phyloP scores from a whole-genome alignment of 2,888 invertebrate species.

The Sarcophaga carnaria region DNA sequence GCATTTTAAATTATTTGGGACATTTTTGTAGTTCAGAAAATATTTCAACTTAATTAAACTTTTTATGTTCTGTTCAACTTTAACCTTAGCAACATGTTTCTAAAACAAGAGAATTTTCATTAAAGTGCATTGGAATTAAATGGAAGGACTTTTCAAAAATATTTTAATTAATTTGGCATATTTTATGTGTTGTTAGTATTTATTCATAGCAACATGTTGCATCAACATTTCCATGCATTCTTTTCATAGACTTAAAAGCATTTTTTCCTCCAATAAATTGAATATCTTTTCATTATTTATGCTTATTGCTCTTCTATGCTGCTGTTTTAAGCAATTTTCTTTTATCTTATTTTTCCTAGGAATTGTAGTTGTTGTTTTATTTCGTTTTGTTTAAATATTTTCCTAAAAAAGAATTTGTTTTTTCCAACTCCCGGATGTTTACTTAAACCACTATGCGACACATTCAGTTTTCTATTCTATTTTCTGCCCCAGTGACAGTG shows the following conservation, averaged over 20 bases:
- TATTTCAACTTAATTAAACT: too few relatives aligned
- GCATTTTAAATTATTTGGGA: too few relatives aligned
- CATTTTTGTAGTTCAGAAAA: too few relatives aligned
- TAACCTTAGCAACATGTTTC: too few relatives aligned
- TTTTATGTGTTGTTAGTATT: too few relatives aligned
- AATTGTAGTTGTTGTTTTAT: not conserved
- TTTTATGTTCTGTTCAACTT: too few relatives aligned
- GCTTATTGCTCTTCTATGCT: not conserved
- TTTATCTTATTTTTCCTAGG: not conserved
- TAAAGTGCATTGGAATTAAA: too few relatives aligned
- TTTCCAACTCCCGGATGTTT: slow-evolving; percentile 47
- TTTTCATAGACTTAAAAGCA: too few relatives aligned
- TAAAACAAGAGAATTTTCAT: too few relatives aligned
- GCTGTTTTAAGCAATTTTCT: not conserved
- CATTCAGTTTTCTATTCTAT: slow-evolving; percentile 1
- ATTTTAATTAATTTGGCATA: too few relatives aligned
- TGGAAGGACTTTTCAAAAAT: too few relatives aligned
- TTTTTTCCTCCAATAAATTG: too few relatives aligned
- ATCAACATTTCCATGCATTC: not conserved
- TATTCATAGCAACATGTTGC: not conserved
- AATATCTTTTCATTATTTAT: not conserved
- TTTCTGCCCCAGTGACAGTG: slow-evolving; percentile 33
- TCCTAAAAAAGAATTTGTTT: not conserved
- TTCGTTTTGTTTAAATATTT: not conserved
- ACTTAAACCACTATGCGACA: slow-evolving; percentile 5